phyloP scores from a whole-genome alignment of 2,113 vertebrate species.

The Crotophaga sulcirostris region DNA sequence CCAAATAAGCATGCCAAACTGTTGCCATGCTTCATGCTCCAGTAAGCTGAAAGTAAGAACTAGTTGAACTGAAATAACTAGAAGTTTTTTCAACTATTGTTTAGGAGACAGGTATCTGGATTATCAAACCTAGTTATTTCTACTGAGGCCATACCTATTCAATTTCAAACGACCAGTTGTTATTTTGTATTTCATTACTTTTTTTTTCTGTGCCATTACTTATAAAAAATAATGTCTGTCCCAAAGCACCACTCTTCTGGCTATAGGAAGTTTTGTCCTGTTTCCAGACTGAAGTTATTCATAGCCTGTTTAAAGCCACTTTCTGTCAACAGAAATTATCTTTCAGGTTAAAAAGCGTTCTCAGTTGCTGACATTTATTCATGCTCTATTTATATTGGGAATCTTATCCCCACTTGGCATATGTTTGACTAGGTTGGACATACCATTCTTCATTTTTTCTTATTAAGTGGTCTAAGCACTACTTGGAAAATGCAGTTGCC shows the following conservation, averaged over 20 bases:
- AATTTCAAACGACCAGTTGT: neutral
- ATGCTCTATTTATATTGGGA: constrained; percentile 34
- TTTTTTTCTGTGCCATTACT: neutral
- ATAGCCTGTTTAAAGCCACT: constrained; percentile 14
- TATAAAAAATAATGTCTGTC: neutral
- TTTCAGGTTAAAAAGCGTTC: neutral
- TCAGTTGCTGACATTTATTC: neutral
- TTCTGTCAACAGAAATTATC: constrained; percentile 9
- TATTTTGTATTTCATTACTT: neutral
- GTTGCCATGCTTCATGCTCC: neutral
- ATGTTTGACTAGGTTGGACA: neutral
- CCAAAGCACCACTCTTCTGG: neutral
- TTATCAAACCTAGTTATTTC: neutral
- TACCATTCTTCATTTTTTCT: neutral
- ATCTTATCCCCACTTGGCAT: neutral
- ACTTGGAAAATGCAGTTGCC: neutral
- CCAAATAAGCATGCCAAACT: neutral
- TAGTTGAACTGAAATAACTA: neutral
- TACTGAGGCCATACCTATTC: neutral
- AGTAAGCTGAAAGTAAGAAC: neutral
- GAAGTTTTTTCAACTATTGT: neutral
- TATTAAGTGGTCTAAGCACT: neutral
- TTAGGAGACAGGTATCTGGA: neutral
- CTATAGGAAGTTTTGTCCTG: neutral
- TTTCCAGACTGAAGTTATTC: neutral